Evolutionary conservation across 2,113 vertebrate genomes (phyloP).

Genomic region (Empidonax traillii): DNA sequence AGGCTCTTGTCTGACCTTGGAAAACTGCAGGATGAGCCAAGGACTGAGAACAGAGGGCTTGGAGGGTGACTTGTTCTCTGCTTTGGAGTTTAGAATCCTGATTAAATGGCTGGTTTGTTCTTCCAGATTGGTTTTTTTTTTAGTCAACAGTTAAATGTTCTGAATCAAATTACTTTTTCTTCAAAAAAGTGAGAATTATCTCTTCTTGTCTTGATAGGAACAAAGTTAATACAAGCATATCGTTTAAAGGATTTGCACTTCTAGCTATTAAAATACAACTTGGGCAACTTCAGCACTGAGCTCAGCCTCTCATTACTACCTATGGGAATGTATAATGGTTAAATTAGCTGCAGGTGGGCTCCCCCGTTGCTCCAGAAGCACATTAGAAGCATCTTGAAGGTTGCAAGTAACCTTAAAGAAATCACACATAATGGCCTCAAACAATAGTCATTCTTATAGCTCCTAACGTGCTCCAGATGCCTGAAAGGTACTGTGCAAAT

Average conservation of each 20-base stretch:
- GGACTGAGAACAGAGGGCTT: neutral
- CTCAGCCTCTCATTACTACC: neutral
- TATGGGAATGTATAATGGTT: neutral
- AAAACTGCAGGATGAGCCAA: neutral
- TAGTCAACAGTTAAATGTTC: neutral
- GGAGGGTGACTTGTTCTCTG: neutral
- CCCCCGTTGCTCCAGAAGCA: neutral
- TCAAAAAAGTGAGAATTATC: neutral
- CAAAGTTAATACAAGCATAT: neutral
- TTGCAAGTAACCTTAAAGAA: slow-evolving; percentile 2
- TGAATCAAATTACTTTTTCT: neutral
- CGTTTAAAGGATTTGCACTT: neutral
- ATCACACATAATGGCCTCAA: neutral
- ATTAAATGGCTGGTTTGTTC: neutral
- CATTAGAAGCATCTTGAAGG: slow-evolving; percentile 8
- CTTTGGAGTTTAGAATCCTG: neutral
- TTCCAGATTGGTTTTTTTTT: neutral
- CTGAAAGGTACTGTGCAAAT: neutral
- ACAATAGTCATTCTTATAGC: neutral
- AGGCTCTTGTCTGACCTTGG: neutral
- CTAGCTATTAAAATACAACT: neutral
- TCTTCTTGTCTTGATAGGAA: neutral
- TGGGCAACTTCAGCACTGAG: neutral
- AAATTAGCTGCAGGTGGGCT: slow-evolving; percentile 30
- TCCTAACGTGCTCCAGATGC: neutral